Base-by-base conservation (phyloP, 2,888 invertebrate genomes). In the Pseudoips prasinana region DNA sequence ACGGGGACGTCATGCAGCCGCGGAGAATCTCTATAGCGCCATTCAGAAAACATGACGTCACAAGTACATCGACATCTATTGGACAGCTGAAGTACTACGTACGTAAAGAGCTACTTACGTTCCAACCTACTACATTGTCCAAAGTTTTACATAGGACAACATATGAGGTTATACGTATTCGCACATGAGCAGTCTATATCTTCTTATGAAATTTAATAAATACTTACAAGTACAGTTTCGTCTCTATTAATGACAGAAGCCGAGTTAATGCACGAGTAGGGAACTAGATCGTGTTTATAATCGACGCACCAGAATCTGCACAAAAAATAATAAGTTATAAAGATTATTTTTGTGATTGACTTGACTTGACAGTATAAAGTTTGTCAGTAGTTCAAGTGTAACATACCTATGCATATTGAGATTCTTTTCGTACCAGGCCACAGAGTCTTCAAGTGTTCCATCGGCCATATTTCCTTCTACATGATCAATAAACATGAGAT, bases 381-480 rank as follows among this genome's bases (percentile, higher is more conserved):
- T n/a, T n/a, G n/a, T n/a, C n/a, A n/a, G n/a, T n/a, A n/a, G n/a
- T n/a, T n/a, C n/a, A n/a, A n/a, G n/a, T n/a, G n/a, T n/a, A n/a
- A n/a, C n/a, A n/a, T 58, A 85, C 88, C 84, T 90, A 65, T 91
- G 90, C 83, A 92, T 91, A 54, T 91, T 91, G 3, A 92, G 75
- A 29, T 89, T 85, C 33, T 82, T 90, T 54, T 91, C 91, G 57
- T 92, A 92, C 99, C 99, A 99, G 63, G 95, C 90, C 0, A 94
- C 95, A 0, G 94, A 94, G 39, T 93, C 90, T 78, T 96, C 95
- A 93, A 99, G 96, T 58, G 94, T 90, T 17, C 94, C 90, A 64
- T 98, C 96, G 0, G 96, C 96, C 88, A 99, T 97, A 79, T 99
- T 99, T 1, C 98, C 98, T 48, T 99, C 99, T 24, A 97, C 94